phyloP scores from a whole-genome alignment of 2,888 invertebrate genomes.

The Drosophila putrida region DNA sequence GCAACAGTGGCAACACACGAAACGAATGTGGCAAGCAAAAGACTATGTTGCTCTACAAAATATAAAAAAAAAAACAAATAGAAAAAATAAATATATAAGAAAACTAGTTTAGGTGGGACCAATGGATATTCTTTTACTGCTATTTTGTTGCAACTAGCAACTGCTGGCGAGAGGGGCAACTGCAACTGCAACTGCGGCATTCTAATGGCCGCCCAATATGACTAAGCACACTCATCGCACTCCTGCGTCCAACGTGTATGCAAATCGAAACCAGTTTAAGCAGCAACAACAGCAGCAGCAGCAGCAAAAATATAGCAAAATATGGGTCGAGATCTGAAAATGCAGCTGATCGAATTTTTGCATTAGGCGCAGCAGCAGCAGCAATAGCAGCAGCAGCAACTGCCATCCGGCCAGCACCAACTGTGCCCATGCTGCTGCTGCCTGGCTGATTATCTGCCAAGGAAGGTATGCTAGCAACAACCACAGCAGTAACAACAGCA shows the following conservation, averaged over 20 bases:
- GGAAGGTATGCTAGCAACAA: slow-evolving; percentile 73
- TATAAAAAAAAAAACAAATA: slow-evolving; percentile 7
- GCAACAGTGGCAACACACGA: slow-evolving; percentile 60
- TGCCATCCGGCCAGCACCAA: slow-evolving; percentile 73
- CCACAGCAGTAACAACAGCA: slow-evolving; percentile 36
- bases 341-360: slow-evolving; percentile 84
- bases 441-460: slow-evolving; percentile 78
- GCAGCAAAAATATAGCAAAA: slow-evolving; percentile 67
- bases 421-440: slow-evolving; percentile 57
- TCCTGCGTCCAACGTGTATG: slow-evolving; percentile 82
- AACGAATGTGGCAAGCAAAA: slow-evolving; percentile 72
- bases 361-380: slow-evolving; percentile 78
- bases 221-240: slow-evolving; percentile 82
- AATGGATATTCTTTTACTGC: slow-evolving; percentile 80
- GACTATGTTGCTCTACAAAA: slow-evolving; percentile 75
- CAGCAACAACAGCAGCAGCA: slow-evolving; percentile 38
- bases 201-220: slow-evolving; percentile 85
- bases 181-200: slow-evolving; percentile 70
- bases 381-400: slow-evolving; percentile 32
- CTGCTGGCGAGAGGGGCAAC: slow-evolving; percentile 26
- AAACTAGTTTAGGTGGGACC: slow-evolving; percentile 84
- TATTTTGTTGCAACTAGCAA: slow-evolving; percentile 71
- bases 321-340: slow-evolving; percentile 84
- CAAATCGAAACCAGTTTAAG: slow-evolving; percentile 83
- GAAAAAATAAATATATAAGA: slow-evolving; percentile 31